Conservation (phyloP, 2,888 invertebrate genomes). For the Macroteleia sp. region DNA sequence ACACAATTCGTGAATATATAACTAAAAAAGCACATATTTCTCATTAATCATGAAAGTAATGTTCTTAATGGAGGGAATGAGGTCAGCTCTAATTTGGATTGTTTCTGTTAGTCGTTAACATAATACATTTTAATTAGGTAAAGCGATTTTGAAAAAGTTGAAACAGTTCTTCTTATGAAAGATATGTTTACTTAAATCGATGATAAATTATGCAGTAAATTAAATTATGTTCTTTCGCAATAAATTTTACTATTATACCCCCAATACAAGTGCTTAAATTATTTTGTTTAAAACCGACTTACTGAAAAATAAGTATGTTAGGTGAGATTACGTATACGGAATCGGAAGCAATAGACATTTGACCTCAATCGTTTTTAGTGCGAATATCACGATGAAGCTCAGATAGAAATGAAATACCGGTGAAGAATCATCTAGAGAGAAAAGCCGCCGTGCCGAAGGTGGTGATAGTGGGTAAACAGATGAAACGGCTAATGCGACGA, state of each 20-base stretch:
- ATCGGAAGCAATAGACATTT: conserved; percentile 67
- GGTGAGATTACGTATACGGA: conserved; percentile 50
- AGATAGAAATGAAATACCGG: conserved; percentile 53
- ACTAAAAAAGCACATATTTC: neutral
- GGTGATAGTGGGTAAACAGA: conserved; percentile 31
- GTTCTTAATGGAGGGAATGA: neutral
- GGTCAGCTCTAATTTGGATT: no score
- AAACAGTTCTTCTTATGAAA: no score
- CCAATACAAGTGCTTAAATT: no score
- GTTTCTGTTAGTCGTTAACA: no score
- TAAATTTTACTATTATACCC: no score
- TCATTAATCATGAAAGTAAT: conserved; percentile 19
- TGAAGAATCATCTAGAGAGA: conserved; percentile 43
- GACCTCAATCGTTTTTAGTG: conserved; percentile 82
- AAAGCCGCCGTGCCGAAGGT: conserved; percentile 40
- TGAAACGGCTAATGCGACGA: conserved; percentile 41
- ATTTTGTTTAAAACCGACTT: conserved; percentile 8
- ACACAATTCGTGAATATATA: conserved; percentile 9
- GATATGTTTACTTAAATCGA: no score
- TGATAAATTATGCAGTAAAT: no score
- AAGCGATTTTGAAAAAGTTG: no score
- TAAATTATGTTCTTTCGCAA: no score
- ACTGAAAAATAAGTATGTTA: conserved; percentile 40
- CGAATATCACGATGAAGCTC: conserved; percentile 54
- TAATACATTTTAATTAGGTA: neutral